Evolutionary conservation across 2,888 invertebrate genomes (phyloP), one percentile per base, ranked within the genome.

Genomic region (Empis livida): DNA sequence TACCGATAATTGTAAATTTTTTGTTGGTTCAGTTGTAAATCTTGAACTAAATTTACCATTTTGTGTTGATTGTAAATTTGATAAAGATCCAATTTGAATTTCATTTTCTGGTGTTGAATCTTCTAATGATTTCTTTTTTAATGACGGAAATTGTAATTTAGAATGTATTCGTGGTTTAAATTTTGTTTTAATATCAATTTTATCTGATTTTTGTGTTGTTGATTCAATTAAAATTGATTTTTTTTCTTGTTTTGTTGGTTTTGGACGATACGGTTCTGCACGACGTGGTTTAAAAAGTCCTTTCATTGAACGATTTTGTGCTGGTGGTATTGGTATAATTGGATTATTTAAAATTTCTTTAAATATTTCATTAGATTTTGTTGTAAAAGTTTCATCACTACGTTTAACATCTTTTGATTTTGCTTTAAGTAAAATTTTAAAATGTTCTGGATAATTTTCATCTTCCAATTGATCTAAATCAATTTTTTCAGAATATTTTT

Each of bases 361-460:
- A 23, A 5, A 13, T 14, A 9, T 13, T 14, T n/a, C 10, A 13
- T 27, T 27, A 11, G 44, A 48, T 15, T 23, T 41, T 37, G 41
- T 20, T 14, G 42, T 38, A 4, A 49, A 35, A 3, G 44, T n/a
- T 30, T 23, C 16, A 32, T 44, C 41, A 5, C 43, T 37, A 5
- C 39, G 39, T 30, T 48, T 51, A 2, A 50, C 32, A 52, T 67
- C 62, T 66, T 79, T 79, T 44, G 78, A 73, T 64, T 78, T 50
- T 5, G 53, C 39, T 37, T 49, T 76, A 43, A 80, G 67, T 46
- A 79, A 63, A n/a, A 78, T 75, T 60, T 80, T 80, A 59, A 79
- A 80, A 58, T 74, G 75, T 57, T 74, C 77, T 15, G 80, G 80
- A 63, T 80, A 80, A 57, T 80, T 80, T 59, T 78, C 79, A 54